phyloP scores from a whole-genome alignment of 2,888 invertebrate species.

The Drosophila diplacantha region DNA sequence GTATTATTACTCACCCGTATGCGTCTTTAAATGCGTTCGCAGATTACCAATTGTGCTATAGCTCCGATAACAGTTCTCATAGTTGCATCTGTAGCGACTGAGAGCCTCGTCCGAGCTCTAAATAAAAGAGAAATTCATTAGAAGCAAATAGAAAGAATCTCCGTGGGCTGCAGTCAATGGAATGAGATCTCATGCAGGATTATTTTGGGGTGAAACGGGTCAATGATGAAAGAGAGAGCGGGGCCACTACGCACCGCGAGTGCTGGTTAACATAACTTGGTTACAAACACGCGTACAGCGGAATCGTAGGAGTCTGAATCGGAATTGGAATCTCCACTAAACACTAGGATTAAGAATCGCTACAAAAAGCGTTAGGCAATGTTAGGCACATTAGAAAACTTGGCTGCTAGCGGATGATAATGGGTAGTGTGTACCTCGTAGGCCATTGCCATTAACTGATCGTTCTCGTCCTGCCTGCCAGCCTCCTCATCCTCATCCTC shows the following conservation, averaged over 20 bases:
- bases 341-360: conserved; percentile 44
- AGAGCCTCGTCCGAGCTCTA: conserved; percentile 76
- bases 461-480: conserved; percentile 79
- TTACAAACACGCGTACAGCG: conserved; percentile 49
- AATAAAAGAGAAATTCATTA: conserved; percentile 7
- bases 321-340: conserved; percentile 48
- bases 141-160: not conserved
- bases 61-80: conserved; percentile 90
- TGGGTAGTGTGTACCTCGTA: conserved; percentile 79
- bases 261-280: conserved; percentile 56
- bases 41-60: conserved; percentile 97
- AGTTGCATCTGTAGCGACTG: conserved; percentile 91
- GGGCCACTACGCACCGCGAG: conserved; percentile 59
- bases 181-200: conserved; percentile 22
- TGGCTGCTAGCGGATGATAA: conserved; percentile 27
- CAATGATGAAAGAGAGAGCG: not conserved
- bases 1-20: conserved; percentile 84
- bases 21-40: conserved; percentile 96
- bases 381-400: conserved; percentile 28
- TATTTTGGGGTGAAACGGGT: conserved; percentile 3
- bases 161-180: not conserved
- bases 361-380: conserved; percentile 61
- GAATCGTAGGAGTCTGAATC: conserved; percentile 10
- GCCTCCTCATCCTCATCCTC: conserved; percentile 74
- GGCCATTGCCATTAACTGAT: conserved; percentile 82